These are phyloP conservation scores for Tupiocoris notatus DNA, from an alignment of 2,888 invertebrate genomes.

Conservation along the genomic window DNA sequence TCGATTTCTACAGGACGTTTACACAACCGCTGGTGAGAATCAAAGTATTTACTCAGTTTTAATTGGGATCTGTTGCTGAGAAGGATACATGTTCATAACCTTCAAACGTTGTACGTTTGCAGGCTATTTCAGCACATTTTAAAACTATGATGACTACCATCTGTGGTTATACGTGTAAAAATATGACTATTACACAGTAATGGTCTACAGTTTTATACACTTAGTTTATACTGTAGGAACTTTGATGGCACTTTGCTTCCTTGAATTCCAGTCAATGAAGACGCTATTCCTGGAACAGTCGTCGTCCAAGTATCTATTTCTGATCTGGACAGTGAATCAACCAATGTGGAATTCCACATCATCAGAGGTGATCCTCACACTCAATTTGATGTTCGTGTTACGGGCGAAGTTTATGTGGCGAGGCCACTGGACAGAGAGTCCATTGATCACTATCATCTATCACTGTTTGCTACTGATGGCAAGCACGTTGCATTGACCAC, in stretches of 20 bases:
- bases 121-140: too few species aligned
- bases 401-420: conserved; percentile 82
- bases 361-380: conserved; percentile 77
- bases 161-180: too few species aligned
- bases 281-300: conserved; percentile 73
- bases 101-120: too few species aligned
- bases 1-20: conserved; percentile 61
- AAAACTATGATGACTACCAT: too few species aligned
- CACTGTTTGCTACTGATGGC: conserved; percentile 86
- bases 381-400: conserved; percentile 80
- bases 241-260: too few species aligned
- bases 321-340: conserved; percentile 68
- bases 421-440: conserved; percentile 81
- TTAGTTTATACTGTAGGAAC: too few species aligned
- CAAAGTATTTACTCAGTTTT: too few species aligned
- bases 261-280: conserved; percentile 64
- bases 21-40: conserved; percentile 28
- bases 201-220: too few species aligned
- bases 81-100: too few species aligned
- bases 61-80: too few species aligned
- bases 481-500: conserved; percentile 77
- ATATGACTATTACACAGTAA: too few species aligned
- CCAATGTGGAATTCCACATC: conserved; percentile 74
- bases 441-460: conserved; percentile 70
- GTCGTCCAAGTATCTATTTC: conserved; percentile 64